Conservation (phyloP, 2,113 vertebrate species). For the Procavia capensis region DNA sequence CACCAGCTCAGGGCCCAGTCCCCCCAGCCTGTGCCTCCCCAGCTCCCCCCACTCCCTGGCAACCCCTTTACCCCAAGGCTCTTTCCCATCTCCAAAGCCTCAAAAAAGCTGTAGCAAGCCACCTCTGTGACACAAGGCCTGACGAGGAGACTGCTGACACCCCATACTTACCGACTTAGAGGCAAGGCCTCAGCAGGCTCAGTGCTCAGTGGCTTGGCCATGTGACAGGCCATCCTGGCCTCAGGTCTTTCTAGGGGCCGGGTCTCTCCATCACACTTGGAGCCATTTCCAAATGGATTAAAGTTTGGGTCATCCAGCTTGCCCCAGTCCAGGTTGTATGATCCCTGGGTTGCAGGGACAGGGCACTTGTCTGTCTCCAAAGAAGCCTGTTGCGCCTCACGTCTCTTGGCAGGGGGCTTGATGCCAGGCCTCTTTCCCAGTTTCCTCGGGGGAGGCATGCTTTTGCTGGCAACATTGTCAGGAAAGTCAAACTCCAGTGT, state of each 20-base stretch:
- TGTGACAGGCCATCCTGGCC: accelerated
- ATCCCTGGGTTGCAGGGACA: slow-evolving; percentile 76
- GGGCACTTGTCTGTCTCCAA: slow-evolving; percentile 60
- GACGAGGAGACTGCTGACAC: accelerated
- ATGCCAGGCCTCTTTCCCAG: slow-evolving; percentile 85
- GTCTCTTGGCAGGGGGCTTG: slow-evolving; percentile 83
- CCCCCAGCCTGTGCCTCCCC: not conserved
- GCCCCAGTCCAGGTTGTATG: slow-evolving; percentile 86
- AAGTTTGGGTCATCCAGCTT: slow-evolving; percentile 90
- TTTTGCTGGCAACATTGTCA: slow-evolving; percentile 83
- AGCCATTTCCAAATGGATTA: slow-evolving; percentile 85
- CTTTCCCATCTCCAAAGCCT: not conserved
- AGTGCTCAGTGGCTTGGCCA: not conserved
- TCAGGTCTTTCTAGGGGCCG: not conserved
- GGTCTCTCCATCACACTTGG: slow-evolving; percentile 23
- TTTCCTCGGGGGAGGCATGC: slow-evolving; percentile 84
- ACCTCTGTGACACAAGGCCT: not conserved
- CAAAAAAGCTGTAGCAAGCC: not conserved
- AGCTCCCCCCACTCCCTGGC: not conserved
- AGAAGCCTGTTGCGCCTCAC: not conserved
- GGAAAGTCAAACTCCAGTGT: slow-evolving; percentile 92
- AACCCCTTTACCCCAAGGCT: not conserved
- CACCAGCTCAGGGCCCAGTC: not conserved
- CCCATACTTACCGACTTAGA: slow-evolving; percentile 31
- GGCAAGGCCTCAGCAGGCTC: not conserved